Base-by-base conservation (phyloP, 2,113 vertebrate species). In the Galbula dea region DNA sequence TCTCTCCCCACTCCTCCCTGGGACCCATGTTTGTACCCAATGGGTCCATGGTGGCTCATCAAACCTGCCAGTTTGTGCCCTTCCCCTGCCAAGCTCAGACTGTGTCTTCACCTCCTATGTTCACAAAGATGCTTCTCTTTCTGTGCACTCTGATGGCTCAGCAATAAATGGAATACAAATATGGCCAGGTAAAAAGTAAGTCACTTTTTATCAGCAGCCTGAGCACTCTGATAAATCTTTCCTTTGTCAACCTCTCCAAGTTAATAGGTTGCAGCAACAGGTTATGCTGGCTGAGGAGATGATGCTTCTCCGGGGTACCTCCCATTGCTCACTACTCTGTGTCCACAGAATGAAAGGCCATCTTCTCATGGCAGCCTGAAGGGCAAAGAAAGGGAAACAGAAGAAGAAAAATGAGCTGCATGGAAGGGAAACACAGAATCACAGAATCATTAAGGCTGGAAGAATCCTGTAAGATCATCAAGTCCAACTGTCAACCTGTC, bases 31-130 rank as follows among this genome's bases (percentile, higher is more conserved):
- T 79, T 67, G 36, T 32, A 27, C 17, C 51, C 0, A 0, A 7
- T 15, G 46, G 15, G n/a, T 37, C 48, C 32, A 19, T 1, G 5
- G 30, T 10, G 11, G 27, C 36, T 78, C 24, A 32, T 24, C 13
- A 37, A 45, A 51, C 10, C 36, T 27, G 36, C 30, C 51, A 65
- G 7, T 7, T 16, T 27, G 23, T 49, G 71, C 45, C 21, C 8
- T 69, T 46, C 16, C 18, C 29, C n/a, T 46, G 29, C 41, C 65
- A 1, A 3, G 59, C 32, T 49, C 41, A 49, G 19, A 37, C 0
- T 1, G n/a, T 16, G 12, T 14, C 51, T 48, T 6, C 39, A 15
- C 11, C 32, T 48, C 51, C 32, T 27, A 12, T 0, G 0, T 10
- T 45, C 45, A 14, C 3, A 1, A n/a, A 15, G 7, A 57, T 32